A percentile compares a stretch with the other conserved stretches of the same genome.
These are phyloP conservation scores for Fistularia commersonii DNA, from an alignment of 2,797 vertebrate species.

Conservation along the genomic window DNA sequence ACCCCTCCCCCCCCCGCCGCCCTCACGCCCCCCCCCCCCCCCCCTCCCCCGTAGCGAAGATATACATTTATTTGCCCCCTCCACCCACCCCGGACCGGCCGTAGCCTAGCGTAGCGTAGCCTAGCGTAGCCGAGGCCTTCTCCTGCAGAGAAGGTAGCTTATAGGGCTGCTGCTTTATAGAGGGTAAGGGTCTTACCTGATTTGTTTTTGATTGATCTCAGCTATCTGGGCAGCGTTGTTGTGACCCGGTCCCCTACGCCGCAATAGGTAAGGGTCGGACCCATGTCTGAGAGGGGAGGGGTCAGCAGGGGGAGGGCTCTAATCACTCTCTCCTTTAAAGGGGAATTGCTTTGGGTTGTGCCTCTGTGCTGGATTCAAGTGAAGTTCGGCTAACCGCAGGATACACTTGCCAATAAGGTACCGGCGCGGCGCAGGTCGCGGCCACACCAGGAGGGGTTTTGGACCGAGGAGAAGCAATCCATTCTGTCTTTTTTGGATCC, in stretches of 20 bases:
- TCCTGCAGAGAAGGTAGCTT: constrained; percentile 59
- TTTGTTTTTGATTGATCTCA: constrained; percentile 99
- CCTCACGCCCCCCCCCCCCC: constrained; percentile 14
- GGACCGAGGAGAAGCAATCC: constrained; percentile 59
- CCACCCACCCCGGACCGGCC: constrained; percentile 54
- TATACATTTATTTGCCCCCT: constrained; percentile 42
- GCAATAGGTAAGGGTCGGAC: constrained; percentile 99
- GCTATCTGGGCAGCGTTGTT: constrained; percentile 99
- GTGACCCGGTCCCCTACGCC: constrained; percentile 98
- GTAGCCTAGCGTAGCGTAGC: constrained; percentile 30
- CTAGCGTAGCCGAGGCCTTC: constrained; percentile 42
- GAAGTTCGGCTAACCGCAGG: constrained; percentile 62
- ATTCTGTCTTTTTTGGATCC: constrained; percentile 48
- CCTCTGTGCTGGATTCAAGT: constrained; percentile 77
- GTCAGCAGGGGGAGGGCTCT: constrained; percentile 90
- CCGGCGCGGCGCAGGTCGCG: constrained; percentile 51
- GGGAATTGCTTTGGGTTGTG: constrained; percentile 85
- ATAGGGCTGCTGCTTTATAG: constrained; percentile 71
- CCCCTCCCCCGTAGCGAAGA: constrained; percentile 39
- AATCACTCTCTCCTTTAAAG: constrained; percentile 97
- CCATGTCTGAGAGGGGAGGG: constrained; percentile 94
- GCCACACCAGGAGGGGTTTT: constrained; percentile 54
- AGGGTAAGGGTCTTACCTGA: constrained; percentile 87
- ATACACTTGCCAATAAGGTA: constrained; percentile 61
- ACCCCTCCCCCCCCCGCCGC: too few species aligned